These are phyloP conservation scores for Parasteatoda tepidariorum DNA, from an alignment of 1,140 invertebrate species.

Conservation along the genomic window DNA sequence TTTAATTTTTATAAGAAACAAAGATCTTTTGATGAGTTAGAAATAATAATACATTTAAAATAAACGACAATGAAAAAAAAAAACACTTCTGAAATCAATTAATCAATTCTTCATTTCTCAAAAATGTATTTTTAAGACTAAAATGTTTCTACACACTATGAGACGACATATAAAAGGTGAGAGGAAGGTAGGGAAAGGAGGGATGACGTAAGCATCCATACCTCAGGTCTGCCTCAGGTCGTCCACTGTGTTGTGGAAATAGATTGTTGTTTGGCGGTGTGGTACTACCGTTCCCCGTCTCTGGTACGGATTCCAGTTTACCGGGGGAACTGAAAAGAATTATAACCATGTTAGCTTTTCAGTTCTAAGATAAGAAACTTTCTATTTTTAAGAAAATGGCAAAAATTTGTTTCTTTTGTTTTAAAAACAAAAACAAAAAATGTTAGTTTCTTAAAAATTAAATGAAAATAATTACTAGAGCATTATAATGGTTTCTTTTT, in stretches of 20 bases:
- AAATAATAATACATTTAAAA: too few relatives aligned
- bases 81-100: too few relatives aligned
- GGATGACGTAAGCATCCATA: conserved; percentile 36
- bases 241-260: conserved; percentile 19
- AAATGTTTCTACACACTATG: conserved; percentile 13
- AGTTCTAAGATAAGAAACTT: conserved; percentile 12
- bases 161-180: conserved; percentile 25
- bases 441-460: too few relatives aligned
- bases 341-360: conserved; percentile 35
- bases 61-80: too few relatives aligned
- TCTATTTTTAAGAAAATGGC: neutral
- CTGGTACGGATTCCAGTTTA: conserved; percentile 33
- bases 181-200: conserved; percentile 7
- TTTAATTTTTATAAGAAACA: too few relatives aligned
- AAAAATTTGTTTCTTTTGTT: neutral
- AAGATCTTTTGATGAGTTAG: too few relatives aligned
- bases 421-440: too few relatives aligned
- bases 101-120: neutral
- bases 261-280: conserved; percentile 25
- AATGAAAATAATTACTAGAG: too few relatives aligned
- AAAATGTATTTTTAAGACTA: neutral
- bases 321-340: conserved; percentile 41
- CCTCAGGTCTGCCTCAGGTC: conserved; percentile 39
- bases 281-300: conserved; percentile 25
- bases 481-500: too few relatives aligned